These are phyloP conservation scores for Tinamus guttatus DNA, from an alignment of 2,113 vertebrate genomes.

Conservation along the genomic window DNA sequence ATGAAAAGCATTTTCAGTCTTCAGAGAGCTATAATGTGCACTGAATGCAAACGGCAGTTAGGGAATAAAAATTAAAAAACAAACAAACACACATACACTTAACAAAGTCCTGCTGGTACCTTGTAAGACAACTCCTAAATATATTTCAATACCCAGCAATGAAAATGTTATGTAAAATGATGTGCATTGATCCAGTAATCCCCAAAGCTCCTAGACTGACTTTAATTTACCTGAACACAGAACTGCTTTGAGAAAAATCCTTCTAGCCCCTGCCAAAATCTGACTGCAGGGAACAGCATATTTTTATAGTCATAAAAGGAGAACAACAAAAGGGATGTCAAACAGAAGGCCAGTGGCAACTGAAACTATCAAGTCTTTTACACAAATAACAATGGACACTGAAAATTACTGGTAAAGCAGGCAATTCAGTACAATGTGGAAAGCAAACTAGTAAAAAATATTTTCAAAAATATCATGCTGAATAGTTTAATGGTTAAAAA, in stretches of 20 bases:
- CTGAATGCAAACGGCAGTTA: slow-evolving; percentile 55
- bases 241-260: slow-evolving; percentile 68
- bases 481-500: not conserved
- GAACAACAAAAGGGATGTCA: slow-evolving; percentile 59
- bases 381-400: slow-evolving; percentile 22
- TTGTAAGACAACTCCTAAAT: slow-evolving; percentile 30
- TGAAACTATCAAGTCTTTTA: slow-evolving; percentile 15
- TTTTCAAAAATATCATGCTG: slow-evolving; percentile 5
- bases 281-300: slow-evolving; percentile 28
- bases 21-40: slow-evolving; percentile 57
- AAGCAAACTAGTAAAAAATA: slow-evolving; percentile 11
- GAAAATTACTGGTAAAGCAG: slow-evolving; percentile 24
- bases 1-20: slow-evolving; percentile 68
- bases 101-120: not conserved
- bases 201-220: slow-evolving; percentile 31
- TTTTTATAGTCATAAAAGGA: slow-evolving; percentile 62
- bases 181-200: slow-evolving; percentile 65
- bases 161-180: slow-evolving; percentile 50
- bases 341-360: not conserved
- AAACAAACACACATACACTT: not conserved
- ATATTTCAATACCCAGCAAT: slow-evolving; percentile 49
- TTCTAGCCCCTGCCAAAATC: slow-evolving; percentile 50
- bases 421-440: slow-evolving; percentile 4
- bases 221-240: slow-evolving; percentile 70
- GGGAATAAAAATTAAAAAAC: slow-evolving; percentile 39